A percentile compares a stretch with the other conserved stretches of the same genome.
These are phyloP conservation scores for Phoenicopterus ruber DNA, from an alignment of 2,113 vertebrate genomes.

Conservation along the genomic window DNA sequence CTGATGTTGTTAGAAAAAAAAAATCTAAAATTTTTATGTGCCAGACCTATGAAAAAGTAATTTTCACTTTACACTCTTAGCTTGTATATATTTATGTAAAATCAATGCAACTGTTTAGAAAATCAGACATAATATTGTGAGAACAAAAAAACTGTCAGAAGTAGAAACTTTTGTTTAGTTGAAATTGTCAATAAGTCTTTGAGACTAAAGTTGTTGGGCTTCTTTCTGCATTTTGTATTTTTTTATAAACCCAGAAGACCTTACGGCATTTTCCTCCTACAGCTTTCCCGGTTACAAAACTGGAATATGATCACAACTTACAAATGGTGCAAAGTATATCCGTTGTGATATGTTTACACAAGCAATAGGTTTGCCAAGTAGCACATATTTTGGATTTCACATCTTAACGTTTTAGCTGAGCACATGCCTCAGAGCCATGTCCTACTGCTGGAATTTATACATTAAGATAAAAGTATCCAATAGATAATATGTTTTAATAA, in stretches of 20 bases:
- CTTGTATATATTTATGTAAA: neutral
- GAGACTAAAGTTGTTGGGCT: neutral
- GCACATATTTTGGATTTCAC: neutral
- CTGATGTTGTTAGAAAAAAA: neutral
- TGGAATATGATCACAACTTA: fast-evolving
- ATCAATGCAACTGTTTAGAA: neutral
- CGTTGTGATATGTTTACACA: fast-evolving
- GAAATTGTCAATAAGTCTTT: neutral
- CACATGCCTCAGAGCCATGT: neutral
- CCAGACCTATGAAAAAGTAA: neutral
- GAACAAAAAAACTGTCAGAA: neutral
- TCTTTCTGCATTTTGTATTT: neutral
- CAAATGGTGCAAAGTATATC: neutral
- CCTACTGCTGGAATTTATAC: neutral
- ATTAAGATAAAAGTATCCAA: neutral
- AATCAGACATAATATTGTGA: neutral
- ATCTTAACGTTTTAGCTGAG: neutral
- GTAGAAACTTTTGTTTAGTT: neutral
- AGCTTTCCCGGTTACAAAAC: neutral
- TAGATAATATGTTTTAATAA: neutral
- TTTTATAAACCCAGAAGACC: neutral
- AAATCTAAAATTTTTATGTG: neutral
- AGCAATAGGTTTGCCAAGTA: neutral
- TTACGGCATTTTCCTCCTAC: neutral
- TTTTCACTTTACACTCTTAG: neutral